Conservation (phyloP, 2,113 vertebrate species). For the Megaptera novaeangliae region DNA sequence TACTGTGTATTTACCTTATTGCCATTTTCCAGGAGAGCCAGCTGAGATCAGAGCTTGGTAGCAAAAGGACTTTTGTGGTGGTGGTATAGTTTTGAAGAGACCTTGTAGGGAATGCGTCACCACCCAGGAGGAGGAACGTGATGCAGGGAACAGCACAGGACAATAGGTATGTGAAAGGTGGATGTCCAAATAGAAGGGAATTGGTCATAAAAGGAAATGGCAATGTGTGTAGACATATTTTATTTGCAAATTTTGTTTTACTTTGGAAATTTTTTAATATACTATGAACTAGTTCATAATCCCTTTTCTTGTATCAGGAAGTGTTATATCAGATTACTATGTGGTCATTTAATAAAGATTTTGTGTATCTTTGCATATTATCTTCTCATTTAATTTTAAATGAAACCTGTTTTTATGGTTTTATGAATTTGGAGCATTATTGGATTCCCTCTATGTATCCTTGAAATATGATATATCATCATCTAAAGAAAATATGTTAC, state of each 20-base stretch:
- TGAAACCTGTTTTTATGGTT: neutral
- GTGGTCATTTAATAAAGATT: conserved; percentile 28
- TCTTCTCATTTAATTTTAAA: conserved; percentile 31
- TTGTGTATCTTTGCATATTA: neutral
- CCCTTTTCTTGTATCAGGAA: conserved; percentile 1
- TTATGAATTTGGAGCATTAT: neutral
- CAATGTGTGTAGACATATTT: neutral
- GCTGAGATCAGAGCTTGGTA: neutral
- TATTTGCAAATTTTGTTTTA: neutral
- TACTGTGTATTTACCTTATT: neutral
- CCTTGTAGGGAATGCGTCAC: neutral
- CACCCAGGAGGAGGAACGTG: neutral
- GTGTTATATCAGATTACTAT: neutral
- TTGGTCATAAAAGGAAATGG: neutral
- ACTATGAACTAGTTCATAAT: neutral
- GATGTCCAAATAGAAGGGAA: neutral
- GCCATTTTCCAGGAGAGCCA: neutral
- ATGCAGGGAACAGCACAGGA: neutral
- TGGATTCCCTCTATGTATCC: neutral
- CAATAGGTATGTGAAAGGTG: neutral
- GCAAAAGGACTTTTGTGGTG: neutral
- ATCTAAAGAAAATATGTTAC: neutral
- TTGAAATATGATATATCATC: neutral
- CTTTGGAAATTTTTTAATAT: neutral
- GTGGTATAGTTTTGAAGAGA: neutral